Evolutionary conservation across 2,113 vertebrate genomes (phyloP), one percentile per base, ranked within the genome.

Genomic region (Tricholaema leucomelas): DNA sequence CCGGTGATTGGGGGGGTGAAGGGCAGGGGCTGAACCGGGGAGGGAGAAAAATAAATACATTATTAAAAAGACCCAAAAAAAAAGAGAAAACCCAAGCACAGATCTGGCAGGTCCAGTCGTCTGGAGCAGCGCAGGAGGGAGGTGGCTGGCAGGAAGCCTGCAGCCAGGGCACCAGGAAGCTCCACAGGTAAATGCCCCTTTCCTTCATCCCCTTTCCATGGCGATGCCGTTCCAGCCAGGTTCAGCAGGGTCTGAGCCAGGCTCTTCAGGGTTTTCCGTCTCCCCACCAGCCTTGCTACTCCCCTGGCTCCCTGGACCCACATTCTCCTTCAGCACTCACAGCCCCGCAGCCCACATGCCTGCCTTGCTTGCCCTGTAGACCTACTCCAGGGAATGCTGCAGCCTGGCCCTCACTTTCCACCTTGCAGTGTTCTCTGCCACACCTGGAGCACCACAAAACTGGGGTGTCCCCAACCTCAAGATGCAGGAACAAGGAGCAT

Each of bases 111-210:
- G 81, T 74, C 46, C 28, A 16, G 88, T 48, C 27, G 8, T 48
- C 85, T 60, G 4, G 11, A 85, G 70, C 63, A 0, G 71, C 52
- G 7, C 75, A 3, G 28, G 20, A 54, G 65, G 72, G 69, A 71
- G 31, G 63, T 9, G 3, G 21, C 60, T 3, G 63, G 44, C 73
- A 67, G 88, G 79, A 40, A 67, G 56, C 56, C 84, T 2, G 52
- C 3, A 6, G 79, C 81, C 28, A 3, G 74, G 85, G 83, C 30
- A 27, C 31, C 35, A 1, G 27, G 27, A 42, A 31, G 63, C 50
- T 71, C 66, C 3, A 2, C 66, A 96, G 94, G 95, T 96, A 96
- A 96, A 85, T 2, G 50, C 44, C 28, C 54, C 85, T 85, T 42
- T 54, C 9, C 36, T 35, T 35, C 2, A 60, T 84, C 48, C 81